These are phyloP conservation scores for Notothenia rossii DNA, from an alignment of 2,113 vertebrate species.

Conservation along the genomic window DNA sequence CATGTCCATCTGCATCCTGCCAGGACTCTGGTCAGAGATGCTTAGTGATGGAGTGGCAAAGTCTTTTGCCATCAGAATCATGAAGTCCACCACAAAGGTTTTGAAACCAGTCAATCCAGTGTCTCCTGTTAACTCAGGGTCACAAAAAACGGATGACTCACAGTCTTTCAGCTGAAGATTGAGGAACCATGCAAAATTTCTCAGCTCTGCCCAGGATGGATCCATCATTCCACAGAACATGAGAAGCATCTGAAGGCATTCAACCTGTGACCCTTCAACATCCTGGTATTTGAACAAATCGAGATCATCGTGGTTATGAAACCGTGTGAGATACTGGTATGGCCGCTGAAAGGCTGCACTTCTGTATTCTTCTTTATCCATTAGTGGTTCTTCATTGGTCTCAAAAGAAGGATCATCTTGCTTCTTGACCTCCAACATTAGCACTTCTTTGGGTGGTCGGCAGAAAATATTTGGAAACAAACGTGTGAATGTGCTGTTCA, in stretches of 20 bases:
- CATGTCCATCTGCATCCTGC: slow-evolving; percentile 70
- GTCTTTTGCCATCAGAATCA: slow-evolving; percentile 97
- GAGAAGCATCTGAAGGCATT: slow-evolving; percentile 92
- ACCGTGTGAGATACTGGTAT: slow-evolving; percentile 92
- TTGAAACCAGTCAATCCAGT: slow-evolving; percentile 89
- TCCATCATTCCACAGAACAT: slow-evolving; percentile 89
- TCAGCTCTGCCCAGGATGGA: slow-evolving; percentile 94
- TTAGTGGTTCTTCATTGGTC: slow-evolving; percentile 80
- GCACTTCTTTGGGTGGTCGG: slow-evolving; percentile 90
- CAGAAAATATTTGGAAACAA: slow-evolving; percentile 92
- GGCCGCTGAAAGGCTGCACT: slow-evolving; percentile 93
- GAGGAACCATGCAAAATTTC: slow-evolving; percentile 92
- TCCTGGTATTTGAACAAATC: slow-evolving; percentile 84
- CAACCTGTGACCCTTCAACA: slow-evolving; percentile 86
- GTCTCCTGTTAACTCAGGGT: slow-evolving; percentile 85
- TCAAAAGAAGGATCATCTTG: slow-evolving; percentile 46
- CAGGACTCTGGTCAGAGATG: slow-evolving; percentile 93
- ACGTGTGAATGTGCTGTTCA: slow-evolving; percentile 83
- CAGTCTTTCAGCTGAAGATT: slow-evolving; percentile 92
- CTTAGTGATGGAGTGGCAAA: slow-evolving; percentile 93
- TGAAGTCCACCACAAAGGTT: slow-evolving; percentile 94
- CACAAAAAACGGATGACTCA: slow-evolving; percentile 92
- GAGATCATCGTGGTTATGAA: slow-evolving; percentile 79
- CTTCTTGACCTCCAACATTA: slow-evolving; percentile 77
- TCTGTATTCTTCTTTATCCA: slow-evolving; percentile 89